A percentile compares a stretch with the other conserved stretches of the same genome.
Conservation (phyloP, 2,888 invertebrate species). For the Lasiommata megera region DNA sequence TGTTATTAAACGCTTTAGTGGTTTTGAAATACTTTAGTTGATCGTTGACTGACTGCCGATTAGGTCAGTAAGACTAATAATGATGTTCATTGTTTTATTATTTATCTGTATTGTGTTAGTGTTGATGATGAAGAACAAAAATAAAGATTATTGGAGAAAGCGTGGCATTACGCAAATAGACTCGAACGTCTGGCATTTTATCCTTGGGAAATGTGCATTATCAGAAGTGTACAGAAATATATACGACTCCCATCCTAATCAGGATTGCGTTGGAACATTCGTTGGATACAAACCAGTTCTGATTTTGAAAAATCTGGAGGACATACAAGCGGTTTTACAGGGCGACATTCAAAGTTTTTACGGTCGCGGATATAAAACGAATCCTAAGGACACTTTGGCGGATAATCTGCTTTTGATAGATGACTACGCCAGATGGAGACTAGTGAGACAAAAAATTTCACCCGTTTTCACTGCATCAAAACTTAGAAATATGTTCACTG, state of each 20-base stretch:
- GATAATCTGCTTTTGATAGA: slow-evolving; percentile 56
- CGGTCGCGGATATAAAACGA: slow-evolving; percentile 48
- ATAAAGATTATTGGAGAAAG: slow-evolving; percentile 53
- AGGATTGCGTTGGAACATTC: slow-evolving; percentile 47
- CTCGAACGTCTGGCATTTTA: slow-evolving; percentile 45
- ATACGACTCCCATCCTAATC: slow-evolving; percentile 46
- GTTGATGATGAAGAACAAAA: slow-evolving; percentile 29
- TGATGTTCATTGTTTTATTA: slow-evolving; percentile 34
- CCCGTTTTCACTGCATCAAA: slow-evolving; percentile 60
- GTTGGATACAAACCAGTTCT: slow-evolving; percentile 45
- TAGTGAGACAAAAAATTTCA: slow-evolving; percentile 59
- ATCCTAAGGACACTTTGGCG: slow-evolving; percentile 49
- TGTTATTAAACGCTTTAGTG: not conserved
- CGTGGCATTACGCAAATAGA: slow-evolving; percentile 46
- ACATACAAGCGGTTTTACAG: slow-evolving; percentile 51
- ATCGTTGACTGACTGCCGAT: not conserved
- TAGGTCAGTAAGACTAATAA: slow-evolving; percentile 15
- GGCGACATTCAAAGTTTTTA: slow-evolving; percentile 56
- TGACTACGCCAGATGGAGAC: slow-evolving; percentile 57
- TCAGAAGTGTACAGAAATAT: slow-evolving; percentile 50
- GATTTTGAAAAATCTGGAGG: slow-evolving; percentile 50
- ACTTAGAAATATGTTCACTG: slow-evolving; percentile 64
- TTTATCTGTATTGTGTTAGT: slow-evolving; percentile 36
- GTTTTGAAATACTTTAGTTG: not conserved
- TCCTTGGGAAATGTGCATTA: slow-evolving; percentile 46